A percentile compares a stretch with the other conserved stretches of the same genome.
Conservation (phyloP, 1,140 invertebrate species). For the Nasonia giraulti region DNA sequence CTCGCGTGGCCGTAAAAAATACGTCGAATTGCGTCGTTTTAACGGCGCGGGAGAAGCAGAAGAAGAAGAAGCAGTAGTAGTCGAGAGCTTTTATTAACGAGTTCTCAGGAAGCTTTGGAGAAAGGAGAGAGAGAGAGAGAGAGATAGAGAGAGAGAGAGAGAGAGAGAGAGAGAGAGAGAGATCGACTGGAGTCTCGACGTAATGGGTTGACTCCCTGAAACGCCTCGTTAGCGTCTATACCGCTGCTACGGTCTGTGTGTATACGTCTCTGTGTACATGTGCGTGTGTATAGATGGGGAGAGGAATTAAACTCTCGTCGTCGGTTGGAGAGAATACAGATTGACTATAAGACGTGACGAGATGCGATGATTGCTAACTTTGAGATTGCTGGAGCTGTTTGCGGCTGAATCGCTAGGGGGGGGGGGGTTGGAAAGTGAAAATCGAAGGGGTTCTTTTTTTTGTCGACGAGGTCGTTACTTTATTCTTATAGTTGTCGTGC, state of each 20-base stretch:
- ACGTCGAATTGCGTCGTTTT: conserved; percentile 2
- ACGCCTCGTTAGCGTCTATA: conserved; percentile 3
- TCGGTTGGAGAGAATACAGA: not conserved
- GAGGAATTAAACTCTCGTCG: conserved; percentile 29
- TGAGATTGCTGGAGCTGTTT: not conserved
- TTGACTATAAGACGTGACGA: conserved; percentile 6
- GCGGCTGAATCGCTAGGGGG: not conserved
- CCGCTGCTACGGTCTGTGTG: not conserved
- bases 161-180: conserved; percentile 15
- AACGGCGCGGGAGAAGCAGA: not conserved
- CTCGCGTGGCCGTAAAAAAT: not conserved
- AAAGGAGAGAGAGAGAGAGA: conserved; percentile 3
- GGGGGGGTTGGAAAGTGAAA: not conserved
- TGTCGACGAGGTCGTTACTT: too few relatives aligned
- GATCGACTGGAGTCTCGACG: not conserved
- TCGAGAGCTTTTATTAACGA: conserved; percentile 37
- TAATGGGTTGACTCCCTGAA: conserved; percentile 23
- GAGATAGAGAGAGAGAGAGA: not conserved
- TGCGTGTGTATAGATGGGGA: not conserved
- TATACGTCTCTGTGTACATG: not conserved
- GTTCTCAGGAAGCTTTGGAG: not conserved
- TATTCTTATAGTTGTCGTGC: too few relatives aligned
- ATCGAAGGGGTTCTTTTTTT: not conserved
- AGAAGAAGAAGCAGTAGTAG: not conserved
- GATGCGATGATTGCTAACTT: conserved; percentile 14